Conservation (phyloP, 2,113 vertebrate genomes). For the Lasiurus cinereus region DNA sequence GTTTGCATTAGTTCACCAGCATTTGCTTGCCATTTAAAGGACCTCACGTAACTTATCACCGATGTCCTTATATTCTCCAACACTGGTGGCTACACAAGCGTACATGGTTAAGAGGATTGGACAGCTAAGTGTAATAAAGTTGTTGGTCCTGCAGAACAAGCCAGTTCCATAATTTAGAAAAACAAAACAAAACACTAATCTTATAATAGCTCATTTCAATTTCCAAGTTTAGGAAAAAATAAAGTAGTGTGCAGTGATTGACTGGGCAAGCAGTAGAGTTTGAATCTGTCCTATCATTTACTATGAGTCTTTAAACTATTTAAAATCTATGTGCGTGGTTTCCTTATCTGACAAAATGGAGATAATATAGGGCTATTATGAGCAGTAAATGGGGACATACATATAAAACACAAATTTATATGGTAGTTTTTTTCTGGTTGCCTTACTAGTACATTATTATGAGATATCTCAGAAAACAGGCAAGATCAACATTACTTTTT, state of each 20-base stretch:
- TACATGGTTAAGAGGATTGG: background rate
- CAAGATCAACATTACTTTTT: slow-evolving; percentile 4
- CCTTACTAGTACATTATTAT: background rate
- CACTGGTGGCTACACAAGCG: background rate
- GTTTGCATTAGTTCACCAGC: background rate
- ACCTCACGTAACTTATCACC: background rate
- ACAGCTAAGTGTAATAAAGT: background rate
- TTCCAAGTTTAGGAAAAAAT: slow-evolving; percentile 23
- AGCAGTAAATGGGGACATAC: background rate
- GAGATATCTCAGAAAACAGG: background rate
- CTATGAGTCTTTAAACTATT: background rate
- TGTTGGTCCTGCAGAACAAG: background rate
- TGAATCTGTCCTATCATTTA: background rate
- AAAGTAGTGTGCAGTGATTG: background rate
- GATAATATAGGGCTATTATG: background rate
- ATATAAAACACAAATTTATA: background rate
- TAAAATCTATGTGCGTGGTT: background rate
- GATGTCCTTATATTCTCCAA: background rate
- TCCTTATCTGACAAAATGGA: slow-evolving; percentile 36
- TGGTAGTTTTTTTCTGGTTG: background rate
- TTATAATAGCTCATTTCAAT: background rate
- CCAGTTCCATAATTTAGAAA: background rate
- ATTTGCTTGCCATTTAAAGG: background rate
- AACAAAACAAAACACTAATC: background rate
- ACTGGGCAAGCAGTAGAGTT: background rate